Evolutionary conservation across 1,140 invertebrate genomes (phyloP).

Genomic region (Papilio polytes): DNA sequence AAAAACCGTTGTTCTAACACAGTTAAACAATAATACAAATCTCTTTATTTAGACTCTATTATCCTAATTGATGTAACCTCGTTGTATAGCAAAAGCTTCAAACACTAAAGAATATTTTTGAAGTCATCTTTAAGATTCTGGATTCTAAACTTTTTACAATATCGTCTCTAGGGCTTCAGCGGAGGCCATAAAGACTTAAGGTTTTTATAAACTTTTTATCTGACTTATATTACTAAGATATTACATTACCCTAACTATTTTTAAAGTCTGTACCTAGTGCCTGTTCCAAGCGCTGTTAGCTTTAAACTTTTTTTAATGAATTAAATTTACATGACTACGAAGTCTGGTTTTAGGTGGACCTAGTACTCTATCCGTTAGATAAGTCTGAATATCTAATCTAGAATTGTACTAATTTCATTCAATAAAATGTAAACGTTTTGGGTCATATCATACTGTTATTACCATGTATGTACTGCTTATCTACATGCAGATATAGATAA

Average conservation of each 20-base stretch:
- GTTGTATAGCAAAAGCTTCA: neutral
- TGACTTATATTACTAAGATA: neutral
- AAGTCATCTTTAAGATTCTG: neutral
- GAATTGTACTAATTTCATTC: constrained; percentile 5
- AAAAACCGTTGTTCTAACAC: no score
- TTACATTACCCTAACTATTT: neutral
- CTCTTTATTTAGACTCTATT: no score
- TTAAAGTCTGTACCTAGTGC: neutral
- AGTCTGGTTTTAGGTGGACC: neutral
- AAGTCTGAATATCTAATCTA: neutral
- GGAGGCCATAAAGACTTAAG: neutral
- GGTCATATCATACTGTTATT: neutral
- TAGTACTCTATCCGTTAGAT: neutral
- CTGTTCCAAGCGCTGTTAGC: no score
- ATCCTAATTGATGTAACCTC: neutral
- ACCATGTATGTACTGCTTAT: constrained; percentile 3
- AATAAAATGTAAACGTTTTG: constrained; percentile 8
- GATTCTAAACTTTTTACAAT: neutral
- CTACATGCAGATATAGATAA: constrained; percentile 16
- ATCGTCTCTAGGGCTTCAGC: neutral
- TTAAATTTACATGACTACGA: neutral
- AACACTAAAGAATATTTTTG: neutral
- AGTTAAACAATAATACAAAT: no score
- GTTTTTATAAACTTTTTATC: neutral
- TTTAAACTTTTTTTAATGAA: no score